A percentile compares a stretch with the other conserved stretches of the same genome.
These are phyloP conservation scores for Azemiops feae DNA, from an alignment of 2,113 vertebrate species.

Conservation along the genomic window DNA sequence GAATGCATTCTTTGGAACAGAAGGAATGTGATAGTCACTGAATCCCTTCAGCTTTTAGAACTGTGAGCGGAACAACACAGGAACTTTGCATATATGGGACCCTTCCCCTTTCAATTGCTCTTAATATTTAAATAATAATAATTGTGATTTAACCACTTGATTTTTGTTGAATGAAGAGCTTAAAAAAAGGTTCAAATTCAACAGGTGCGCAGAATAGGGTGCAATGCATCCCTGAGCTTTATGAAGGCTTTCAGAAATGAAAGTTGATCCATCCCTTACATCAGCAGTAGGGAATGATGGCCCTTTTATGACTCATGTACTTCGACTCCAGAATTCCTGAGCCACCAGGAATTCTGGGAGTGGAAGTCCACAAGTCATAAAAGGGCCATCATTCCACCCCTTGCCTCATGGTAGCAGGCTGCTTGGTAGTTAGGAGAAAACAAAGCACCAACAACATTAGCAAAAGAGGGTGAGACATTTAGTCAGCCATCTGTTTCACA, in stretches of 20 bases:
- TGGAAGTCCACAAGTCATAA: neutral
- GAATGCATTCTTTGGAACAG: neutral
- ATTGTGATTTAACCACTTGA: neutral
- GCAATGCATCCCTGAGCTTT: neutral
- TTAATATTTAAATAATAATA: neutral
- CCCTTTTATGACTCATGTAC: neutral
- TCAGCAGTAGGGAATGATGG: neutral
- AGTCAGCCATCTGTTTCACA: neutral
- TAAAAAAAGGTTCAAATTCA: neutral
- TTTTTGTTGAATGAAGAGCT: neutral
- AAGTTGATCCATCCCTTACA: neutral
- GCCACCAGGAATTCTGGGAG: neutral
- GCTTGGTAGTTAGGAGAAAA: neutral
- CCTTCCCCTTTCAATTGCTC: neutral
- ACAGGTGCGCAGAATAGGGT: neutral
- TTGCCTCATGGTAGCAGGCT: neutral
- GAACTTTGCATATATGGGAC: neutral
- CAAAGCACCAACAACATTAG: neutral
- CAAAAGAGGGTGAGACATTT: constrained; percentile 11
- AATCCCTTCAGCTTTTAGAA: neutral
- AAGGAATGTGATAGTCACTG: neutral
- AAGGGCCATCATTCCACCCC: neutral
- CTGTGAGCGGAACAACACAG: neutral
- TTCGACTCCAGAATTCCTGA: neutral
- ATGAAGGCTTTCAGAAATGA: neutral